Evolutionary conservation across 2,888 invertebrate genomes (phyloP).

Genomic region (Trichogramma dendrolimi): DNA sequence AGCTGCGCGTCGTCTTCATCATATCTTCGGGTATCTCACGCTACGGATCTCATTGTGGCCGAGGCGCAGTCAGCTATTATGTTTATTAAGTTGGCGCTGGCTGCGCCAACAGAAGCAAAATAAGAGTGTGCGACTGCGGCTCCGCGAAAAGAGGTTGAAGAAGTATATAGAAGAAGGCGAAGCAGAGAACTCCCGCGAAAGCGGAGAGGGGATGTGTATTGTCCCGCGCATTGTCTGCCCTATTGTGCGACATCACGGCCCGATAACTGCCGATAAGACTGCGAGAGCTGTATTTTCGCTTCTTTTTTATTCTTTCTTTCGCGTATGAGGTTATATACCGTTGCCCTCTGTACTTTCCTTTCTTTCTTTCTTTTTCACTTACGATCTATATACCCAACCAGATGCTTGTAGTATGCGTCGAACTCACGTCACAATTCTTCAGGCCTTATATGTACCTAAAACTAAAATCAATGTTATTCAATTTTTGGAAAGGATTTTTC

Average conservation of each 20-base stretch:
- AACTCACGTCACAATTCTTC: too few species aligned
- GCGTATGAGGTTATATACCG: too few species aligned
- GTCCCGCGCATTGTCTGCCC: conserved; percentile 52
- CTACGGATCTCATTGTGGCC: conserved; percentile 46
- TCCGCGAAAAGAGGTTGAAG: conserved; percentile 26
- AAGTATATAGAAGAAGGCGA: conserved; percentile 22
- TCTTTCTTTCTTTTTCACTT: neutral
- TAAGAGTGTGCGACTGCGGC: too few species aligned
- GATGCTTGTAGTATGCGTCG: too few species aligned
- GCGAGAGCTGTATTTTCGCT: conserved; percentile 39
- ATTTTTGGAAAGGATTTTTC: too few species aligned
- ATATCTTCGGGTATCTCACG: conserved; percentile 45
- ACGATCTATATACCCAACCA: too few species aligned
- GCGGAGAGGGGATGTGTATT: conserved; percentile 43
- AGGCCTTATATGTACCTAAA: too few species aligned
- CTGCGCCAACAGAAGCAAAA: neutral
- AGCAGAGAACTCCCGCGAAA: conserved; percentile 6
- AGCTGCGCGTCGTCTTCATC: conserved; percentile 32
- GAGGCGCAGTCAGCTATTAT: conserved; percentile 50
- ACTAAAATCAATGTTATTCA: too few species aligned
- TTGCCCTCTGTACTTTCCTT: neutral
- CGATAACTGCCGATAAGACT: conserved; percentile 53
- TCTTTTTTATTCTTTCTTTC: neutral
- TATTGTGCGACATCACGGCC: conserved; percentile 53
- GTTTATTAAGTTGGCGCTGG: conserved; percentile 50